Base-by-base conservation (phyloP, 2,797 vertebrate genomes). In the Pelochelys cantorii region DNA sequence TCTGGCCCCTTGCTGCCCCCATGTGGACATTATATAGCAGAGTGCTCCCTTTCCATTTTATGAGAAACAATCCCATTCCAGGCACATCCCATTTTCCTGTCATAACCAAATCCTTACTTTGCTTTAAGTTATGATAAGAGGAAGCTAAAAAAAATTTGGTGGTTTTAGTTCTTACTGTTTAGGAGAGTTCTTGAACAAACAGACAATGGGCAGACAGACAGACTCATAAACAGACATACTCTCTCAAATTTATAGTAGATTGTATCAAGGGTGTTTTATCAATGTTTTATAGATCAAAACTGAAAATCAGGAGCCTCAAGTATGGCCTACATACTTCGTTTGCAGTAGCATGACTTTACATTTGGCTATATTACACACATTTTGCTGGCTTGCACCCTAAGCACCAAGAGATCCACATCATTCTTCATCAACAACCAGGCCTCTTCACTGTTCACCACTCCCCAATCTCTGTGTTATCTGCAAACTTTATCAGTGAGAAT, bases 361-460 rank as follows among this genome's bases (percentile, higher is more conserved):
- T 48, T 48, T 48, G 94, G 92, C 77, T 86, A 84, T 54, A 92
- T 75, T 75, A 75, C 25, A 75, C 65, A 68, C 15, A 68, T 68
- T 20, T 68, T 68, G 17, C n/a, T 68, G 18, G 65, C 9, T 68
- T 34, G 65, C 22, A 81, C 17, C 2, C 78, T 52, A 31, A 71
- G 4, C 84, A 79, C 81, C 84, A 94, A 94, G 77, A 34, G 89
- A 75, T 83, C 77, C 65, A 93, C 90, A 91, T 59, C 93, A 34
- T 79, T 94, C 88, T 34, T 12, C 86, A 90, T 90, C 83, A 82
- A 55, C 93, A 87, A 94, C 89, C 83, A 90, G 81, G 60, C 79
- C 82, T 92, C 95, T 91, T 94, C 88, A 90, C 53, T 54, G 81
- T 90, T 92, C 95, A 91, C 79, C 88, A 90, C 14, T 94, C 37